phyloP scores from a whole-genome alignment of 2,113 vertebrate genomes.

The Symphodus melops region DNA sequence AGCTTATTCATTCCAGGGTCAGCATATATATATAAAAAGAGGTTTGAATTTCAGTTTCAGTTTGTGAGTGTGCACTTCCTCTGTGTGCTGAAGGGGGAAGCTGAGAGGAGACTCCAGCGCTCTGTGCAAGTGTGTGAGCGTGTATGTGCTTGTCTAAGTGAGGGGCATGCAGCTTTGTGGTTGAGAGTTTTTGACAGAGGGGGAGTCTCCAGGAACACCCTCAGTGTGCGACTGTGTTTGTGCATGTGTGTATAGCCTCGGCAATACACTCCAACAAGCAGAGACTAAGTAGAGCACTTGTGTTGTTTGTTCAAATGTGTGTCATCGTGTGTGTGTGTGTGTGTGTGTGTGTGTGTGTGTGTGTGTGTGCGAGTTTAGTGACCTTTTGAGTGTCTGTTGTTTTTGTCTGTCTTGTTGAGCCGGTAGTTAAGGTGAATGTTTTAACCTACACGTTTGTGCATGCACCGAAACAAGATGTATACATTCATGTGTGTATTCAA shows the following conservation, averaged over 20 bases:
- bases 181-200: slow-evolving; percentile 61
- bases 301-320: background rate
- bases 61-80: slow-evolving; percentile 76
- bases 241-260: slow-evolving; percentile 5
- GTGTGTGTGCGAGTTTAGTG: background rate
- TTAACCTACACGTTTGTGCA: background rate
- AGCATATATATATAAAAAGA: slow-evolving; percentile 28
- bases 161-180: slow-evolving; percentile 69
- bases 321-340: background rate
- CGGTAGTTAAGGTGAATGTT: background rate
- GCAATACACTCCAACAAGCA: background rate
- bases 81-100: slow-evolving; percentile 77
- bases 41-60: slow-evolving; percentile 75
- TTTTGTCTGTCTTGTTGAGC: background rate
- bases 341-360: background rate
- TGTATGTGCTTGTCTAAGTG: slow-evolving; percentile 51
- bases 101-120: slow-evolving; percentile 76
- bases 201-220: slow-evolving; percentile 82
- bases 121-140: slow-evolving; percentile 30
- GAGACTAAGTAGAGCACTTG: background rate
- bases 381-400: background rate
- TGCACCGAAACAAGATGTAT: slow-evolving; percentile 10
- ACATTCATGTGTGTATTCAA: slow-evolving; percentile 14
- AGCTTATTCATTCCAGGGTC: background rate
- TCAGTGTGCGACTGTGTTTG: background rate